phyloP scores from a whole-genome alignment of 2,888 invertebrate species.

The Athetis lepigone region DNA sequence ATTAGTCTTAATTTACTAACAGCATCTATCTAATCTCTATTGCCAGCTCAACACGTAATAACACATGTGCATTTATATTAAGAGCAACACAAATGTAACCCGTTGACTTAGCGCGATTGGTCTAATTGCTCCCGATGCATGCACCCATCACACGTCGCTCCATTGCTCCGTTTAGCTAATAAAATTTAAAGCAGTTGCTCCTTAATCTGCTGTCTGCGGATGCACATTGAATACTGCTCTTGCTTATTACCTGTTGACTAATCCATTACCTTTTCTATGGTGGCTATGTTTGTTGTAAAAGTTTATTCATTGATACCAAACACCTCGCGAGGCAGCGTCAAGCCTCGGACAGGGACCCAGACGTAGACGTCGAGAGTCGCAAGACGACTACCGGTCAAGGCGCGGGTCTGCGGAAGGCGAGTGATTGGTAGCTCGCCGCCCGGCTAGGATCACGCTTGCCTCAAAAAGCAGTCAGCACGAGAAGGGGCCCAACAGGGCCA shows the following conservation, averaged over 20 bases:
- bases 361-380: too few relatives aligned
- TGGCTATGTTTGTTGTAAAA: too few relatives aligned
- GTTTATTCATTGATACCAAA: too few relatives aligned
- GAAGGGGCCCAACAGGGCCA: too few relatives aligned
- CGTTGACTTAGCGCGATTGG: slow-evolving; percentile 53
- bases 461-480: too few relatives aligned
- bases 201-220: slow-evolving; percentile 31
- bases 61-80: slow-evolving; percentile 46
- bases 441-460: too few relatives aligned
- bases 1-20: too few relatives aligned
- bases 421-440: too few relatives aligned
- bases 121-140: slow-evolving; percentile 38
- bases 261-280: background rate
- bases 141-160: slow-evolving; percentile 18
- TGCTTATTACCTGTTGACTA: background rate
- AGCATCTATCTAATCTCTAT: slow-evolving; percentile 25
- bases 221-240: background rate
- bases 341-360: too few relatives aligned
- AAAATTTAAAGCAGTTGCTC: slow-evolving; percentile 48
- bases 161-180: slow-evolving; percentile 29
- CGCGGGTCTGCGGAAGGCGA: too few relatives aligned
- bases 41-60: slow-evolving; percentile 34
- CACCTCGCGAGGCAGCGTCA: too few relatives aligned
- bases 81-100: slow-evolving; percentile 37
- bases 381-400: too few relatives aligned